Percentiles rank a stretch among this genome's conserved stretches.
phyloP scores from a whole-genome alignment of 2,888 invertebrate genomes.

The Agriopis leucophaearia region DNA sequence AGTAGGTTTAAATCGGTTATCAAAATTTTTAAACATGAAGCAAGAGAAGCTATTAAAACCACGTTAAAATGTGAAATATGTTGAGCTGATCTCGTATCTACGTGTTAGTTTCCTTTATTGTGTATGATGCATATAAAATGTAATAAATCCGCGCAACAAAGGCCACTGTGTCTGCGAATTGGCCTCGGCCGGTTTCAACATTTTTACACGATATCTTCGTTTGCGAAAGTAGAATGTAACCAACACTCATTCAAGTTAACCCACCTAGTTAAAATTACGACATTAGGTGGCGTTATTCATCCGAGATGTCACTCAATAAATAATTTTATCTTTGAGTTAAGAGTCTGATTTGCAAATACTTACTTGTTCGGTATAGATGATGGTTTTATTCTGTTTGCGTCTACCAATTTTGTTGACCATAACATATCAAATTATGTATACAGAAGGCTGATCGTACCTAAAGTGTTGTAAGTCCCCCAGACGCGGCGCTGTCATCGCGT shows the following conservation, averaged over 20 bases:
- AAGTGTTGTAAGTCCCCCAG: no score
- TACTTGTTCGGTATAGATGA: background rate
- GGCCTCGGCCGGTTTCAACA: conserved; percentile 75
- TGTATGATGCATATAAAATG: conserved; percentile 49
- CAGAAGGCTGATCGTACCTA: background rate
- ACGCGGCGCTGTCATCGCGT: no score
- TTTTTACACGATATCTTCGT: conserved; percentile 76
- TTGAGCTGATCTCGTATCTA: background rate
- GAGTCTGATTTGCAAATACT: background rate
- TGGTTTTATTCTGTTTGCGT: background rate
- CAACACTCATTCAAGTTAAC: conserved; percentile 63
- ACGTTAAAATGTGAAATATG: no score
- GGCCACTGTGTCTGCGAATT: conserved; percentile 51
- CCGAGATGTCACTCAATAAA: conserved; percentile 22
- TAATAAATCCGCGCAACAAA: conserved; percentile 67
- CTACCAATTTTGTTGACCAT: background rate
- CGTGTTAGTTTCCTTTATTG: background rate
- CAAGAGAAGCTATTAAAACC: no score
- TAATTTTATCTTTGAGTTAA: conserved; percentile 11
- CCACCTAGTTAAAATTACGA: conserved; percentile 58
- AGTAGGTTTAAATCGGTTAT: no score
- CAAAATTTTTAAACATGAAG: no score
- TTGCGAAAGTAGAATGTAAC: conserved; percentile 75
- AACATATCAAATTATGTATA: background rate
- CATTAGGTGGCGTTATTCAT: conserved; percentile 47